Evolutionary conservation across 2,113 vertebrate genomes (phyloP).

Genomic region (Chunga burmeisteri): DNA sequence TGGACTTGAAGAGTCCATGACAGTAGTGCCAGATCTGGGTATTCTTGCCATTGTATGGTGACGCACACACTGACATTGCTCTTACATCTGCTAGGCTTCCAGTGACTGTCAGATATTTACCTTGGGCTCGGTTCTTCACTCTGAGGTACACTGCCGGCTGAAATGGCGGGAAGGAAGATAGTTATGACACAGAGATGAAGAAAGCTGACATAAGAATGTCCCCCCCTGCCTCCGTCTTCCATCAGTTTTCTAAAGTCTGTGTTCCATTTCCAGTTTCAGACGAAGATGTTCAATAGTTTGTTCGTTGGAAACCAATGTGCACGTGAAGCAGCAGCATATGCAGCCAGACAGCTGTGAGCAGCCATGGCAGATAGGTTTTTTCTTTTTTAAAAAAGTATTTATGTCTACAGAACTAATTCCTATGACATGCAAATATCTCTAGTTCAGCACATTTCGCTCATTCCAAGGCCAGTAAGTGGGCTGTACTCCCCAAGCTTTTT

Average conservation of each 20-base stretch:
- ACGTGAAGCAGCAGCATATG: neutral
- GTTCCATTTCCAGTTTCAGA: neutral
- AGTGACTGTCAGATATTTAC: slow-evolving; percentile 73
- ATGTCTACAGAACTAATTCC: neutral
- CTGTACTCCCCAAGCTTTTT: neutral
- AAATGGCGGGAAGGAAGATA: neutral
- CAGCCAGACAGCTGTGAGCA: neutral
- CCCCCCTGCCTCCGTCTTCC: neutral
- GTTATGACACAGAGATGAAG: neutral
- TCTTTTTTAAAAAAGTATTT: neutral
- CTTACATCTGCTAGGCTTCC: slow-evolving; percentile 57
- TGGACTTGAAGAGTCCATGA: slow-evolving; percentile 80
- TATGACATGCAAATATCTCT: neutral
- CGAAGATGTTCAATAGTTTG: too few relatives aligned
- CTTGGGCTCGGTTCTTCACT: slow-evolving; percentile 75
- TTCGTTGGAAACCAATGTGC: neutral
- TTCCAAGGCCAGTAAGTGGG: neutral
- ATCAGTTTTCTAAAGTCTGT: rapidly evolving
- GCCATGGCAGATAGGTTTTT: neutral
- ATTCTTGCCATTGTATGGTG: slow-evolving; percentile 48
- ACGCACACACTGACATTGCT: slow-evolving; percentile 66
- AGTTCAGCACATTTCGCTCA: neutral
- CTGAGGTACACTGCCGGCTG: slow-evolving; percentile 80
- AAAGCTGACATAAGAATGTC: rapidly evolving
- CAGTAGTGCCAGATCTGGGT: slow-evolving; percentile 83